Evolutionary conservation across 2,113 vertebrate species (phyloP).

Genomic region (Nematolebias whitei): DNA sequence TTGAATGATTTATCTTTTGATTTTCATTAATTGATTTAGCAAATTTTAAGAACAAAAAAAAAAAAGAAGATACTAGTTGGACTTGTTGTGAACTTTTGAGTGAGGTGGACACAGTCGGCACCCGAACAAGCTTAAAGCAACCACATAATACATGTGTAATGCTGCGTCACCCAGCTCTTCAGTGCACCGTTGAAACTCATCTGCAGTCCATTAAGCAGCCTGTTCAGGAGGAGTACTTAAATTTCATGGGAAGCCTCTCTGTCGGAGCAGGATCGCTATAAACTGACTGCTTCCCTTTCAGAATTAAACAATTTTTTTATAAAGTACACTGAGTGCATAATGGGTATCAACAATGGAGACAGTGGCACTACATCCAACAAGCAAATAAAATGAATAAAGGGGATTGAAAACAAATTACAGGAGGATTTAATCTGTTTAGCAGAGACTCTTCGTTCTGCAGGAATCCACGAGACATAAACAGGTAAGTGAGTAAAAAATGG

Average conservation of each 20-base stretch:
- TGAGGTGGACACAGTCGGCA: conserved; percentile 1
- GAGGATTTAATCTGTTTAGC: conserved; percentile 69
- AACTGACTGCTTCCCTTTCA: conserved; percentile 22
- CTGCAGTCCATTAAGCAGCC: conserved; percentile 57
- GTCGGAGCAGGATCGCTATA: conserved; percentile 45
- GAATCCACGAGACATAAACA: conserved; percentile 66
- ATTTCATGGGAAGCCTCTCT: conserved; percentile 45
- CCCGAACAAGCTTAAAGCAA: conserved; percentile 10
- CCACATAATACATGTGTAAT: conserved; percentile 39
- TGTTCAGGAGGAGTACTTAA: conserved; percentile 25
- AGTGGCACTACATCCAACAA: conserved; percentile 44
- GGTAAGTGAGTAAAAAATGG: conserved; percentile 29
- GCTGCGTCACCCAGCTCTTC: conserved; percentile 29
- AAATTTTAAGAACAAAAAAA: conserved; percentile 7
- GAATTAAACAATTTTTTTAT: conserved; percentile 23
- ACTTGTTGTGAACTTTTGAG: conserved; percentile 1
- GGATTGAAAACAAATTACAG: conserved; percentile 73
- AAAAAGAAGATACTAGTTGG: background rate
- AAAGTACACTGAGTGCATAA: conserved; percentile 38
- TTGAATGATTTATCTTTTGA: background rate
- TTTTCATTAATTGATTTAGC: background rate
- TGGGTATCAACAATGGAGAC: conserved; percentile 39
- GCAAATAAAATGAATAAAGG: conserved; percentile 56
- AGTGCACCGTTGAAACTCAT: conserved; percentile 44
- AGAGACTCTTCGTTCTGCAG: conserved; percentile 72